Conservation (phyloP, 2,888 invertebrate species). For the Argyresthia albistria region DNA sequence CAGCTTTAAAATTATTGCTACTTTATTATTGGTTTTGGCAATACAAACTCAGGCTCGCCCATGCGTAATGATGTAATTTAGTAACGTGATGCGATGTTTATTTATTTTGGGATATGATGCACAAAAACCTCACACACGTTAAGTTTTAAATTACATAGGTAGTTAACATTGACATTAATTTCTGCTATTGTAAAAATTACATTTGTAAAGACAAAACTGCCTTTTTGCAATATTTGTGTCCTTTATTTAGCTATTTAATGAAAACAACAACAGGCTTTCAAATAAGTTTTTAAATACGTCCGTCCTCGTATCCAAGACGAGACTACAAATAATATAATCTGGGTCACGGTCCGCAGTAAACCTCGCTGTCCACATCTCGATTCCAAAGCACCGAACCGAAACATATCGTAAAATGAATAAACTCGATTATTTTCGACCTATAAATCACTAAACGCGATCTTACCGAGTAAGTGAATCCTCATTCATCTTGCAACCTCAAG, state of each 20-base stretch:
- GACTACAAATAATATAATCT: slow-evolving; percentile 49
- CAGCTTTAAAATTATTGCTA: too few relatives aligned
- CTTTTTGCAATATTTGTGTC: too few relatives aligned
- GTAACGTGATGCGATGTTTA: background rate
- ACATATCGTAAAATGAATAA: background rate
- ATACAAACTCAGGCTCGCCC: slow-evolving; percentile 37
- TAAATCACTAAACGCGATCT: background rate
- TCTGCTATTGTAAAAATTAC: background rate
- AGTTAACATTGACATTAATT: background rate
- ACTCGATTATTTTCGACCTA: background rate
- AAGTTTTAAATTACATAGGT: background rate
- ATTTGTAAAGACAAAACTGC: too few relatives aligned
- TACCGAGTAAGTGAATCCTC: too few relatives aligned
- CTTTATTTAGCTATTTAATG: background rate
- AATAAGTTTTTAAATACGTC: background rate
- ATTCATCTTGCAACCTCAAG: too few relatives aligned
- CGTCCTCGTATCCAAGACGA: slow-evolving; percentile 15
- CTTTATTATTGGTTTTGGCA: slow-evolving; percentile 19
- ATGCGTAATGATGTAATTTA: slow-evolving; percentile 40
- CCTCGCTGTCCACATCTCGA: slow-evolving; percentile 22
- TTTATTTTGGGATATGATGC: too few relatives aligned
- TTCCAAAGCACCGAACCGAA: background rate
- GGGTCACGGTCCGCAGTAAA: slow-evolving; percentile 53
- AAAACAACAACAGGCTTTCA: too few relatives aligned
- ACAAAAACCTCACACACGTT: background rate